A percentile compares a stretch with the other conserved stretches of the same genome.
Conservation (phyloP, 2,797 vertebrate genomes). For the Chelidonichthys spinosus region DNA sequence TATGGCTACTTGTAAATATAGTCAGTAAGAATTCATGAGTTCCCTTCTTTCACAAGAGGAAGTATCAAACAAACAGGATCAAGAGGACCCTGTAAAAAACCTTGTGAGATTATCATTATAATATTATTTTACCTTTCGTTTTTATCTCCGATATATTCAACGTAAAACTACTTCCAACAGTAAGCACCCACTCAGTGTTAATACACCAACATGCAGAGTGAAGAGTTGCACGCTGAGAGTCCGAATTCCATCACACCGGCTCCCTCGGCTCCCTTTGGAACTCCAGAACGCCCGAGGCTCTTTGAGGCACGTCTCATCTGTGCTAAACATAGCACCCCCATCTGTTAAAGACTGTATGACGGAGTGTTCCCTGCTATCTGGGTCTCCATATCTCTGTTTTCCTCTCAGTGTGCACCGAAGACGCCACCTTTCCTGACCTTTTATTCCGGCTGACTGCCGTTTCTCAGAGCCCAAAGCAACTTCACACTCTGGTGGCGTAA, state of each 20-base stretch:
- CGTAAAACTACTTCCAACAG: background rate
- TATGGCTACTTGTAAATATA: no score
- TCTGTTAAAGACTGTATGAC: slow-evolving; percentile 69
- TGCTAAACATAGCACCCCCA: slow-evolving; percentile 69
- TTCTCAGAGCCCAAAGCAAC: slow-evolving; percentile 51
- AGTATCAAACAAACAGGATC: background rate
- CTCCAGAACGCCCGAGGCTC: slow-evolving; percentile 33
- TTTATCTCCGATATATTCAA: background rate
- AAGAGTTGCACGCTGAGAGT: slow-evolving; percentile 15
- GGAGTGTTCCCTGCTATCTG: slow-evolving; percentile 62
- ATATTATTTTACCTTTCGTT: background rate
- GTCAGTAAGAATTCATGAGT: no score
- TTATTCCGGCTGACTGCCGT: slow-evolving; percentile 44
- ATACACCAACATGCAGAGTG: slow-evolving; percentile 16
- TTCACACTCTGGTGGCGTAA: background rate
- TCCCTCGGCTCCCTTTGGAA: slow-evolving; percentile 32
- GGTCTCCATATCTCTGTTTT: slow-evolving; percentile 60
- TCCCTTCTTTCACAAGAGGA: background rate
- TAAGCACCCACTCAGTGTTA: background rate
- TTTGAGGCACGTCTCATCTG: slow-evolving; percentile 56
- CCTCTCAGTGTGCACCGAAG: slow-evolving; percentile 39
- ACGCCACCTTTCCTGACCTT: slow-evolving; percentile 54
- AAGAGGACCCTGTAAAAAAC: background rate
- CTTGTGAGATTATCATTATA: background rate
- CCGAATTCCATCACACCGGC: slow-evolving; percentile 20